Evolutionary conservation across 2,888 invertebrate genomes (phyloP), one percentile per base, ranked within the genome.

Genomic region (Nemotelus nigrinus): DNA sequence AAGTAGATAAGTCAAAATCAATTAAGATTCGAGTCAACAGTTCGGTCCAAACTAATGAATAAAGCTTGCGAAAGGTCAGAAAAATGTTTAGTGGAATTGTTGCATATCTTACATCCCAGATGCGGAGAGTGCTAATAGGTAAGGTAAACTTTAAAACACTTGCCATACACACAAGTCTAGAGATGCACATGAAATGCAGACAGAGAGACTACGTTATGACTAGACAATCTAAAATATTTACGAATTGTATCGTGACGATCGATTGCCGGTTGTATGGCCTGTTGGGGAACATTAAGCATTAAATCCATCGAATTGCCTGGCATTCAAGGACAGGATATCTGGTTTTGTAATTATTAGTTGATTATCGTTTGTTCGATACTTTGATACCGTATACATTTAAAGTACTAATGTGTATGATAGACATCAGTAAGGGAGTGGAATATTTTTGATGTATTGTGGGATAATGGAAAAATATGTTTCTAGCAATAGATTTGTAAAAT

Each of bases 11-110:
- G 25, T 25, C 25, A 25, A 25, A 25, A 25, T 25, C 25, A 25
- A 25, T 25, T 25, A 25, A 25, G 25, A 25, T 25, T 25, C 25
- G 25, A 25, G 25, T 25, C 25, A 25, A 25, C 25, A 25, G 25
- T 25, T 25, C 25, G 25, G 25, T 25, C 25, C 25, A 25, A 25
- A 25, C 25, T 0, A 25, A 25, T 25, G 25, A 25, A 25, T 25
- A 25, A 25, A 25, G 25, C 25, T 25, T 25, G 25, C 25, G 25
- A 25, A 25, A 25, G 25, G 25, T 25, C 25, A 25, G 25, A 53
- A 77, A 53, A 76, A 79, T 79, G 79, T 72, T 79, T 45, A 67
- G 75, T 75, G 79, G 77, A 60, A 65, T 79, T 60, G 70, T 79
- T 55, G 70, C 63, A 39, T 77, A 77, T 48, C 47, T 79, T 25